Evolutionary conservation across 2,797 vertebrate species (phyloP), one percentile per base, ranked within the genome.

Genomic region (Aratinga solstitialis): DNA sequence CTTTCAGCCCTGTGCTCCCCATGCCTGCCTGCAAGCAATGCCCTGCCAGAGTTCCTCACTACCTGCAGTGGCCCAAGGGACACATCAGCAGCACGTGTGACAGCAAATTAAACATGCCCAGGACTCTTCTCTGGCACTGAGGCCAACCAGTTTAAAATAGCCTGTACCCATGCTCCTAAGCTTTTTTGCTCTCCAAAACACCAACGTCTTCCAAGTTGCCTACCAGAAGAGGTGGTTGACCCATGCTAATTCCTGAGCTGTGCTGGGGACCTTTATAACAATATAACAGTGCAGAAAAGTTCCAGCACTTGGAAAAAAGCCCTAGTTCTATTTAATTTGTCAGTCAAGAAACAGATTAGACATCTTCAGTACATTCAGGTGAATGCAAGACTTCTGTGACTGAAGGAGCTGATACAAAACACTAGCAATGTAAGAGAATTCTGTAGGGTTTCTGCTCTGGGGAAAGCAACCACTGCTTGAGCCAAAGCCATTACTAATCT

Each of bases 341-440:
- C 38, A 27, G 11, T 34, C 42, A 92, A 78, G 80, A 53, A 2
- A 38, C 19, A 50, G 34, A 76, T 79, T 48, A 63, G 9, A 11
- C 16, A 5, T 5, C 62, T 91, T 77, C 63, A 79, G 17, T 34
- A 38, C 24, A 43, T 48, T 58, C 13, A 29, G 14, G 10, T 67
- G 40, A 61, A 38, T 7, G 17, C 43, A 87, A 36, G 42, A 68
- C n/a, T 92, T 84, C 13, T 42, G 36, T 26, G 23, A 50, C 13
- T 32, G 56, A 67, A 63, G 47, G 32, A 75, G 13, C 47, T 5
- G 1, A 58, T 79, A 30, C 1, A 3, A 75, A 86, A 47, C 3
- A 1, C 17, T 27, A 59, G 0, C 0, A 0, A 3, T 27, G 2
- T n/a, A 23, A 36, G 26, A 80, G 29, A 90, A 53, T 30, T 68